phyloP scores from a whole-genome alignment of 2,888 invertebrate genomes.

The Leptinotarsa rubiginosa region DNA sequence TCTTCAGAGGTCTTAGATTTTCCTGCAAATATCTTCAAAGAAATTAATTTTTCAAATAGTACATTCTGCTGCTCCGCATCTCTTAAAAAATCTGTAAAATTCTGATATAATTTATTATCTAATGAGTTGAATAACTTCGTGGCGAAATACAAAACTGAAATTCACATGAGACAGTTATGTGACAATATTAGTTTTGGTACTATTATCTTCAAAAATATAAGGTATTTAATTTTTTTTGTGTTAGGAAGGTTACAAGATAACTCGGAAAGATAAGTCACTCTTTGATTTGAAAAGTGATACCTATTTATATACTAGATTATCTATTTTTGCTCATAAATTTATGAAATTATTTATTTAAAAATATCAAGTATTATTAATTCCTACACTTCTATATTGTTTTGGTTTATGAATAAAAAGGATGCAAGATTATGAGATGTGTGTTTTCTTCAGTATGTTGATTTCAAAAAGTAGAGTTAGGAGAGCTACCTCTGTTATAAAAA shows the following conservation, averaged over 20 bases:
- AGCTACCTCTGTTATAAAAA: too few relatives aligned
- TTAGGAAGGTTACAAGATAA: constrained; percentile 23
- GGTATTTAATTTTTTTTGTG: constrained; percentile 26
- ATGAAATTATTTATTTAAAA: constrained; percentile 55
- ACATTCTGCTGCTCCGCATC: too few relatives aligned
- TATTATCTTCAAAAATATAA: background rate
- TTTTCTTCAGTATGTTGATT: background rate
- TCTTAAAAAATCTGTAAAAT: too few relatives aligned
- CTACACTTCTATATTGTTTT: constrained; percentile 52
- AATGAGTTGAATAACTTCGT: too few relatives aligned
- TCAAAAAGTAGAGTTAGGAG: too few relatives aligned
- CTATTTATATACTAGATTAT: constrained; percentile 48
- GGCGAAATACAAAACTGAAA: too few relatives aligned
- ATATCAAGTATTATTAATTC: constrained; percentile 52
- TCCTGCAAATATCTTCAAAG: too few relatives aligned
- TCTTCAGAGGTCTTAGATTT: too few relatives aligned
- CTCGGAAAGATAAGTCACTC: constrained; percentile 35
- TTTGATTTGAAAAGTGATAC: constrained; percentile 51
- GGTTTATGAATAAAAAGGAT: constrained; percentile 50
- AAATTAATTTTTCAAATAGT: too few relatives aligned
- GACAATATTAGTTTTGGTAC: background rate
- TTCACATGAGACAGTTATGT: background rate
- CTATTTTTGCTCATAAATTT: constrained; percentile 57
- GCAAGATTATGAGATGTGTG: constrained; percentile 27
- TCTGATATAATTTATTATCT: too few relatives aligned